Conservation (phyloP, 2,888 invertebrate species). For the Drosophila falleni region DNA sequence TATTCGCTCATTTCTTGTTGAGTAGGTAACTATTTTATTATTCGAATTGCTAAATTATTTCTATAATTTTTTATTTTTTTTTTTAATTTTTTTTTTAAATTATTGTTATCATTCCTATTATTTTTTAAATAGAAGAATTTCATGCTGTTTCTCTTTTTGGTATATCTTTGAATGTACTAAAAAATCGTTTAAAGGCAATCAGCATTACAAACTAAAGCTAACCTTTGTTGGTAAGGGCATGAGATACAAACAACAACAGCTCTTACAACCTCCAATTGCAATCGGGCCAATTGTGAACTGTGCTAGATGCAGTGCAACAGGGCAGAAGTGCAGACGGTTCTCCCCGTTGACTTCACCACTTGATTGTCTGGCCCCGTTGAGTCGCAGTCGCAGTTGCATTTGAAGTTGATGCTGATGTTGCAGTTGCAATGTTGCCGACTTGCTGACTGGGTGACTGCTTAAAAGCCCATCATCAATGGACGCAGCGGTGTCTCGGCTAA, state of each 20-base stretch:
- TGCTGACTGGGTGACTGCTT: slow-evolving; percentile 54
- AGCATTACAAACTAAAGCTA: slow-evolving; percentile 28
- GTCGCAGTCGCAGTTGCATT: background rate
- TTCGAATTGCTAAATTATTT: too few relatives aligned
- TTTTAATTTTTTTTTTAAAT: background rate
- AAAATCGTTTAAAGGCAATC: slow-evolving; percentile 18
- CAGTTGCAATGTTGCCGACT: slow-evolving; percentile 12
- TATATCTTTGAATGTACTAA: background rate
- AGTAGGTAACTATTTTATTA: too few relatives aligned
- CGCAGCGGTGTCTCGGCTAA: slow-evolving; percentile 62
- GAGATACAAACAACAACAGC: slow-evolving; percentile 26
- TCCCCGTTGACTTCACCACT: slow-evolving; percentile 17
- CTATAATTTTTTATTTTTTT: background rate
- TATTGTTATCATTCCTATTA: background rate
- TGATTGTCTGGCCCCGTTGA: slow-evolving; percentile 18
- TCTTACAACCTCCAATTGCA: slow-evolving; percentile 38
- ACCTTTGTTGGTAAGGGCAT: slow-evolving; percentile 67
- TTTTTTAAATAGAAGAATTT: background rate
- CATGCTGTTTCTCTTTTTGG: background rate
- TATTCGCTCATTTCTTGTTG: too few relatives aligned
- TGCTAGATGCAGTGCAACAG: slow-evolving; percentile 54
- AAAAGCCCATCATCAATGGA: slow-evolving; percentile 58
- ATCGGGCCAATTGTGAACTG: slow-evolving; percentile 66
- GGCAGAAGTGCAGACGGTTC: slow-evolving; percentile 4
- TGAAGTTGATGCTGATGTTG: slow-evolving; percentile 17